A percentile compares a stretch with the other conserved stretches of the same genome.
phyloP scores from a whole-genome alignment of 2,113 vertebrate genomes.

The Xenus cinereus region DNA sequence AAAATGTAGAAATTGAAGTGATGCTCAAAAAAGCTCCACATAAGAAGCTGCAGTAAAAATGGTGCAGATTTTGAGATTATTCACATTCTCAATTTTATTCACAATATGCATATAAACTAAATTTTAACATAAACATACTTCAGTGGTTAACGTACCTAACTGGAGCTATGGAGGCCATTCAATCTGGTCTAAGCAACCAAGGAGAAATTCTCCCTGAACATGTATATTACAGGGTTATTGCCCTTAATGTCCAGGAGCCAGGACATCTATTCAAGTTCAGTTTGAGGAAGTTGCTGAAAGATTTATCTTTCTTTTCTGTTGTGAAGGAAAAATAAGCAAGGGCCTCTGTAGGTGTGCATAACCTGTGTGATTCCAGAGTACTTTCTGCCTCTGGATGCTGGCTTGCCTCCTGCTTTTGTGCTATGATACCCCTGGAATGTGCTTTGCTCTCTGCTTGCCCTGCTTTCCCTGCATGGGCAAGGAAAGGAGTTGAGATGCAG shows the following conservation, averaged over 20 bases:
- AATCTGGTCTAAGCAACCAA: neutral
- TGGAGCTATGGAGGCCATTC: neutral
- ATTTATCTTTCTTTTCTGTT: neutral
- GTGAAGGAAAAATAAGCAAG: neutral
- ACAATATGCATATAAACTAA: neutral
- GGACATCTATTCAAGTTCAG: neutral
- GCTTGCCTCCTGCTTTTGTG: neutral
- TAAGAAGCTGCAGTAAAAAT: neutral
- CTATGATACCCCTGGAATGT: fast-evolving
- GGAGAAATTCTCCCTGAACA: neutral
- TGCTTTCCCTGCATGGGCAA: neutral
- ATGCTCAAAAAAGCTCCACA: neutral
- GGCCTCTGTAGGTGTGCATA: neutral
- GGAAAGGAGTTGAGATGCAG: neutral
- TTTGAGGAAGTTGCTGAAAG: neutral
- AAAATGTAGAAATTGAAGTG: neutral
- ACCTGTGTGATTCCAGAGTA: neutral
- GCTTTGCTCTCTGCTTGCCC: neutral
- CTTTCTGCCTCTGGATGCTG: neutral
- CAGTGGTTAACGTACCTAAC: neutral
- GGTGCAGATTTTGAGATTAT: neutral
- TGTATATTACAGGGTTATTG: neutral
- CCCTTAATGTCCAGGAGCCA: neutral
- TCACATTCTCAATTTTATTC: neutral
- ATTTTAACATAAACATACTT: neutral